phyloP scores from a whole-genome alignment of 2,888 invertebrate species.

The Cephus runcator region DNA sequence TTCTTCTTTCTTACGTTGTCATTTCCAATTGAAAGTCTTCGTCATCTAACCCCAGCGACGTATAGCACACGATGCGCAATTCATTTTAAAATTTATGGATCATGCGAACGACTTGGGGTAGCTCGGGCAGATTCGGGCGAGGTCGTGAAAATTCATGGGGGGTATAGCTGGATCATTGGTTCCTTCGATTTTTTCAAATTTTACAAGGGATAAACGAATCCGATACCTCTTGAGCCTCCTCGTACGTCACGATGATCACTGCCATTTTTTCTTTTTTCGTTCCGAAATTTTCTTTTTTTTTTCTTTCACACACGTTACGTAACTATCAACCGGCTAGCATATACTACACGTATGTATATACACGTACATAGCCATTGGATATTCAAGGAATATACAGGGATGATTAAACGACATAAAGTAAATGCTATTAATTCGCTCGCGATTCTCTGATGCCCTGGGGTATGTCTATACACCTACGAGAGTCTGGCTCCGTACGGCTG shows the following conservation, averaged over 20 bases:
- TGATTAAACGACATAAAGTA: slow-evolving; percentile 39
- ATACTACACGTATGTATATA: too few relatives aligned
- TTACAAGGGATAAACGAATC: not conserved
- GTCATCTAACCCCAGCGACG: not conserved
- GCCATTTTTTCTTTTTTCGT: not conserved
- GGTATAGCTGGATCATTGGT: too few relatives aligned
- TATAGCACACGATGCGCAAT: not conserved
- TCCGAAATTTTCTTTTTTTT: not conserved
- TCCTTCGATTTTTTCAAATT: not conserved
- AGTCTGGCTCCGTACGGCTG: not conserved
- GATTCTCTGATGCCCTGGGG: slow-evolving; percentile 3
- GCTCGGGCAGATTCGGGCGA: not conserved
- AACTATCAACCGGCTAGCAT: too few relatives aligned
- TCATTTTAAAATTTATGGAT: not conserved
- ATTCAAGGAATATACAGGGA: slow-evolving; percentile 6
- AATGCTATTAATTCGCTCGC: slow-evolving; percentile 37
- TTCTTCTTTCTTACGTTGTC: slow-evolving; percentile 13
- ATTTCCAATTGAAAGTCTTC: slow-evolving; percentile 4
- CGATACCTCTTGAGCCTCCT: not conserved
- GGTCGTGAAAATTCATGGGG: not conserved
- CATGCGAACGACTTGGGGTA: not conserved
- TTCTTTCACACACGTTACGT: not conserved
- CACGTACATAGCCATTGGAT: too few relatives aligned
- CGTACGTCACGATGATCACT: not conserved
- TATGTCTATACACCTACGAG: not conserved